A percentile compares a stretch with the other conserved stretches of the same genome.
phyloP scores from a whole-genome alignment of 2,113 vertebrate genomes.

The Malurus elegans region DNA sequence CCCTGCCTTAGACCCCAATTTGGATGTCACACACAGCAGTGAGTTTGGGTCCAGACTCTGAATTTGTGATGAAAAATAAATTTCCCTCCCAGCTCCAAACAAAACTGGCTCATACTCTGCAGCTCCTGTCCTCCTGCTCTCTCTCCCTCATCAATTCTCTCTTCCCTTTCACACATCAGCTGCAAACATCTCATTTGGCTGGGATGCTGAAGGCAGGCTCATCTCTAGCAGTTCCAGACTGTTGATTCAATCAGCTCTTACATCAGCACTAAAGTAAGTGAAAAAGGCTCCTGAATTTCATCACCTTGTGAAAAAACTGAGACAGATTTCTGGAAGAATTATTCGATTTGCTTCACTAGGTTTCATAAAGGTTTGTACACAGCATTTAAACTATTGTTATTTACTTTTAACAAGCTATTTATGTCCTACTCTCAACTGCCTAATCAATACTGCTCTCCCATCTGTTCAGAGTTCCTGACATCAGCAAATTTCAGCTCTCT shows the following conservation, averaged over 20 bases:
- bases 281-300: constrained; percentile 40
- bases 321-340: constrained; percentile 1
- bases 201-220: constrained; percentile 34
- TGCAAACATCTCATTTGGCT: constrained; percentile 57
- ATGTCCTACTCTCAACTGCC: constrained; percentile 19
- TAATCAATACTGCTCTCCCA: constrained; percentile 54
- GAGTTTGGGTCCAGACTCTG: not conserved
- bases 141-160: constrained; percentile 26
- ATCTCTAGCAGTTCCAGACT: constrained; percentile 51
- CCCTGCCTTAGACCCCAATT: not conserved
- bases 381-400: constrained; percentile 53
- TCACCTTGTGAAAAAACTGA: not conserved
- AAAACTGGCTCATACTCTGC: not conserved
- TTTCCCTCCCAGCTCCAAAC: not conserved
- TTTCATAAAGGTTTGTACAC: constrained; percentile 52
- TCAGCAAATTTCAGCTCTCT: constrained; percentile 34
- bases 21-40: not conserved
- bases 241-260: constrained; percentile 55
- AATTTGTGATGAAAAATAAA: not conserved
- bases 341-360: constrained; percentile 27
- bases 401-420: constrained; percentile 63
- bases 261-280: constrained; percentile 27
- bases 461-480: constrained; percentile 45
- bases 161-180: constrained; percentile 55
- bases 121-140: constrained; percentile 1